Conservation (phyloP, 2,113 vertebrate genomes). For the Panthera uncia region DNA sequence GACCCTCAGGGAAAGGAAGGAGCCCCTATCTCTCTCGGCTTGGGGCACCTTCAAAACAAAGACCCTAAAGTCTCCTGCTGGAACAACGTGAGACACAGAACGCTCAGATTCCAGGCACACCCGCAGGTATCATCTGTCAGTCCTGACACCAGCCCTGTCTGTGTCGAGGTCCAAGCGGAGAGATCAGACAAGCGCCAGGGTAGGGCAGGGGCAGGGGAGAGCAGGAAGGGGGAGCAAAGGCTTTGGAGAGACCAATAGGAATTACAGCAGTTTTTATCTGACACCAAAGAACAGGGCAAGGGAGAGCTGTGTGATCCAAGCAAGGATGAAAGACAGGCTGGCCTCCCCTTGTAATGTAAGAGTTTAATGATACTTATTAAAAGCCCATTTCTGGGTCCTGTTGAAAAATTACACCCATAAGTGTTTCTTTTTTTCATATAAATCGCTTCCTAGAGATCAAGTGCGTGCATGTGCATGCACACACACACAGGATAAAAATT, state of each 20-base stretch:
- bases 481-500: neutral
- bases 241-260: conserved; percentile 76
- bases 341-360: conserved; percentile 76
- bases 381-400: conserved; percentile 77
- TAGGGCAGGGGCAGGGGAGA: conserved; percentile 62
- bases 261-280: conserved; percentile 77
- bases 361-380: conserved; percentile 84
- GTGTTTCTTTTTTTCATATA: conserved; percentile 32
- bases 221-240: conserved; percentile 25
- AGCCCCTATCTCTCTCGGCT: conserved; percentile 68
- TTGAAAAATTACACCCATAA: conserved; percentile 70
- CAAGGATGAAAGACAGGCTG: conserved; percentile 76
- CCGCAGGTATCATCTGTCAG: conserved; percentile 72
- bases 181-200: conserved; percentile 76
- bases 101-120: conserved; percentile 63
- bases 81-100: conserved; percentile 78
- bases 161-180: conserved; percentile 47
- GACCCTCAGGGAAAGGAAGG: conserved; percentile 68
- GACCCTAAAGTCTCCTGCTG: conserved; percentile 80
- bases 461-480: neutral
- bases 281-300: conserved; percentile 68
- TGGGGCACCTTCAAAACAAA: conserved; percentile 82
- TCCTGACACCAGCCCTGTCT: conserved; percentile 51
- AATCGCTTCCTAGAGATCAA: conserved; percentile 63
- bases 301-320: conserved; percentile 77